phyloP scores from a whole-genome alignment of 1,140 invertebrate genomes.

The Calliphora vicina region DNA sequence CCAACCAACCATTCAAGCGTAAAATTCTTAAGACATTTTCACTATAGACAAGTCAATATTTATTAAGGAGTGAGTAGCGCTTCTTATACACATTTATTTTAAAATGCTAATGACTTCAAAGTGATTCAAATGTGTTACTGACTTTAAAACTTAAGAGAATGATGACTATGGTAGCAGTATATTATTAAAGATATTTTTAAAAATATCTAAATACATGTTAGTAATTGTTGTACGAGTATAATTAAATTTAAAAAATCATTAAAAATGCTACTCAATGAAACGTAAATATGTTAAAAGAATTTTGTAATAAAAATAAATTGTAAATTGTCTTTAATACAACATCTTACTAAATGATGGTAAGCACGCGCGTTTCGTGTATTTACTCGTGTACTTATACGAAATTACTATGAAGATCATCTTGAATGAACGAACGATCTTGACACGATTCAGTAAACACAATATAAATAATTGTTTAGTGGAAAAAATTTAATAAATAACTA shows the following conservation, averaged over 20 bases:
- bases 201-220: not conserved
- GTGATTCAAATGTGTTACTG: not conserved
- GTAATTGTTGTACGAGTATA: too few species aligned
- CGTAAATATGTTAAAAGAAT: not conserved
- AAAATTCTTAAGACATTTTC: conserved; percentile 10
- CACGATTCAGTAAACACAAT: not conserved
- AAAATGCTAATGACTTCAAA: not conserved
- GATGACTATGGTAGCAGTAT: not conserved
- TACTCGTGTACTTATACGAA: not conserved
- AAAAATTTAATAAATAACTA: too few species aligned
- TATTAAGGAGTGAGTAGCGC: too few species aligned
- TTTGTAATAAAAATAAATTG: not conserved
- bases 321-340: not conserved
- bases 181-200: not conserved
- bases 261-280: not conserved
- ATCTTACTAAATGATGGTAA: not conserved
- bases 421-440: not conserved
- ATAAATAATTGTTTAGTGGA: not conserved
- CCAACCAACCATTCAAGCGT: not conserved
- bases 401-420: not conserved
- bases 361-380: not conserved
- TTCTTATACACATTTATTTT: too few species aligned
- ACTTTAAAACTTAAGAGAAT: not conserved
- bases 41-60: not conserved
- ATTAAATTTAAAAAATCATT: too few species aligned